phyloP scores from a whole-genome alignment of 2,888 invertebrate species.

The Microctonus brassicae region DNA sequence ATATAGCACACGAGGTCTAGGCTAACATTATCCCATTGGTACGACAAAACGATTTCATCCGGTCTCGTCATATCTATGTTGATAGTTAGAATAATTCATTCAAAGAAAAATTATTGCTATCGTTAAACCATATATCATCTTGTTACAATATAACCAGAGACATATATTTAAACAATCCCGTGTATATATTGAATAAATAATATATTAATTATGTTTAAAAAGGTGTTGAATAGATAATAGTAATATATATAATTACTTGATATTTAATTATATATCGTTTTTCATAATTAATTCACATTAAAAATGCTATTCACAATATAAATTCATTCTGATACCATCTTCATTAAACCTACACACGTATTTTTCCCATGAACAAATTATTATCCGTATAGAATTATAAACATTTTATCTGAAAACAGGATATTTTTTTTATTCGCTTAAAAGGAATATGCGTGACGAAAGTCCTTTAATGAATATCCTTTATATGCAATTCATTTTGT shows the following conservation, averaged over 20 bases:
- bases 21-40: constrained; percentile 43
- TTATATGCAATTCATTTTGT: not conserved
- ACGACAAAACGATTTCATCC: constrained; percentile 47
- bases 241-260: not conserved
- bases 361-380: not conserved
- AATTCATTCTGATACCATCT: not conserved
- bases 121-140: not conserved
- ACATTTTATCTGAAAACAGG: not conserved
- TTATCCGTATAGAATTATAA: not conserved
- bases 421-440: not conserved
- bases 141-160: not conserved
- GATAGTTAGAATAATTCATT: not conserved
- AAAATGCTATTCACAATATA: not conserved
- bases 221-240: not conserved
- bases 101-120: constrained; percentile 13
- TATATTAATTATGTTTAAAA: not conserved
- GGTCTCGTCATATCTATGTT: constrained; percentile 30
- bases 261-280: not conserved
- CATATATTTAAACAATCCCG: not conserved
- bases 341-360: not conserved
- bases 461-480: constrained; percentile 2
- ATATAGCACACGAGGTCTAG: not conserved
- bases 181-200: not conserved
- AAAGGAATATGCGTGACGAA: constrained; percentile 19
- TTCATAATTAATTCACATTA: not conserved